These are phyloP conservation scores for Mantis religiosa DNA, from an alignment of 2,888 invertebrate genomes.

Conservation along the genomic window DNA sequence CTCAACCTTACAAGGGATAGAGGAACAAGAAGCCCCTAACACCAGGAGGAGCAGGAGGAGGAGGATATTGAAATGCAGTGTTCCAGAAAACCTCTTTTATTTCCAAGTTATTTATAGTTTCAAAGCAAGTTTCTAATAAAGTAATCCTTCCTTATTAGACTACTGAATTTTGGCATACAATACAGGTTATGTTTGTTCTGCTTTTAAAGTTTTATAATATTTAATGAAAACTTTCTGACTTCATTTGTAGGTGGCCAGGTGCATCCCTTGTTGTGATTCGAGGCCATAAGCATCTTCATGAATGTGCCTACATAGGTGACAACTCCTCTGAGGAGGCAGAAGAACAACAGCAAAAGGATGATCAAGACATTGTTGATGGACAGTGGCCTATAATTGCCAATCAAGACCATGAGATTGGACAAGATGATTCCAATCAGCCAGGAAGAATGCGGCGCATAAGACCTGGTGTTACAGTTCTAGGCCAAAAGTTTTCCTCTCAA, in stretches of 20 bases:
- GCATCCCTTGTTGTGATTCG: constrained; percentile 72
- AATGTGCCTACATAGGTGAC: constrained; percentile 77
- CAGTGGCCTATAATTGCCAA: neutral
- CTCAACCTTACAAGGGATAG: no score
- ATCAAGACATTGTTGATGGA: constrained; percentile 46
- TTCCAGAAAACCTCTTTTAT: no score
- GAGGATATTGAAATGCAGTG: no score
- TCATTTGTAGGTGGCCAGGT: constrained; percentile 61
- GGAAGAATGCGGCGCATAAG: constrained; percentile 23
- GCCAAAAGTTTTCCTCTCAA: constrained; percentile 12
- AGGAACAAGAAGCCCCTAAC: no score
- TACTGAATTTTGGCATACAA: no score
- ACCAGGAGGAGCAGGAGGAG: no score
- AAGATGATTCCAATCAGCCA: constrained; percentile 20
- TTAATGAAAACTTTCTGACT: neutral
- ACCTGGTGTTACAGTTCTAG: constrained; percentile 24
- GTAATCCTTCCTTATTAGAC: no score
- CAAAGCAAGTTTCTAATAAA: no score
- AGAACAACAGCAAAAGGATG: constrained; percentile 48
- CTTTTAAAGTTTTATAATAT: no score
- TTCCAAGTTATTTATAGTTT: no score
- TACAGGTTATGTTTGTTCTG: no score
- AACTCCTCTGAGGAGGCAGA: constrained; percentile 73
- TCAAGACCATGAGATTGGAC: neutral
- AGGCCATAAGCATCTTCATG: constrained; percentile 71